Base-by-base conservation (phyloP, 2,888 invertebrate genomes). In the Meiosimyza decipiens region DNA sequence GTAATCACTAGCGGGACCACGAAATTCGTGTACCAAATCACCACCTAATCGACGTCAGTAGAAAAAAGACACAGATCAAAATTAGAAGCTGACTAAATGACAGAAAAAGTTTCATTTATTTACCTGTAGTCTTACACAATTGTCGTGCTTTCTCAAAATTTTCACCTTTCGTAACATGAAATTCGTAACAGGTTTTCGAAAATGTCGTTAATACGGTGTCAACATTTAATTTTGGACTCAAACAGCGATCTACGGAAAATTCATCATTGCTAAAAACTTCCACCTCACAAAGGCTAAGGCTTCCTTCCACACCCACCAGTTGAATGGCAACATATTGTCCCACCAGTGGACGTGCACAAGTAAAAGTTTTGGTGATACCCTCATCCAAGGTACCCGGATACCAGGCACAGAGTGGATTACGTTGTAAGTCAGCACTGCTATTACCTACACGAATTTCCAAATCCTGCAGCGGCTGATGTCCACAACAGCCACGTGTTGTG, bases 371-470 rank as follows among this genome's bases (percentile, higher is more conserved):
- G n/a, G 95, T 95, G 15, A 93, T 91, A n/a, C 96, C 96, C 88
- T 96, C 95, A 83, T 95, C 95, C 91, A 95, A 91, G 9, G 95
- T 95, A 73, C 96, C 96, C 3, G 96, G 96, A 86, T 95, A 95
- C 96, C 96, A 97, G 40, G 96, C 95, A 84, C 96, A 97, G 0
- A 97, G 88, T 16, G 96, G 95, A 88, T 96, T 97, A 74, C 95
- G 90, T 84, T 96, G 95, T 66, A 96, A 88, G 81, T 95, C 94
- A 0, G 91, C 91, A 82, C 95, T 96, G 86, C 95, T 95, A 86
- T 96, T 96, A 22, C 96, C 96, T n/a, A 95, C 95, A 71, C 95
- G 89, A 75, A 95, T 95, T 88, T 96, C 96, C 71, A 96, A 88
- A 84, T 96, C 96, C 85, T 95, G 95, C 15, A 96, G 88, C 3